phyloP scores from a whole-genome alignment of 2,797 vertebrate genomes.

The Clarias fuscus region DNA sequence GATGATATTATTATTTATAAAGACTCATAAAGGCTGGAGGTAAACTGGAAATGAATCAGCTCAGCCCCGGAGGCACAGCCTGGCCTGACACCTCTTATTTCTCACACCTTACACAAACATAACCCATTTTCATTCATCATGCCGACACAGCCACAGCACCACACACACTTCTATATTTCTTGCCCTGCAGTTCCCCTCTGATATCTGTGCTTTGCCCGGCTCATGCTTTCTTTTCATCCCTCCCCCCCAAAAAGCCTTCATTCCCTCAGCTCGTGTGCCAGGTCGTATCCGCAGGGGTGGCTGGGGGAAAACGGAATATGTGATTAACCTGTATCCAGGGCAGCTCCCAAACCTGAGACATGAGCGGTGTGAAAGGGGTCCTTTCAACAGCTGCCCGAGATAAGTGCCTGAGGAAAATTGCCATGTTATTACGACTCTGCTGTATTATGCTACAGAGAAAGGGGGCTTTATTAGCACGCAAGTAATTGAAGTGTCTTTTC shows the following conservation, averaged over 20 bases:
- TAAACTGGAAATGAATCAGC: slow-evolving; percentile 62
- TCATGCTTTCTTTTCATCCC: neutral
- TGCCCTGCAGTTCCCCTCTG: slow-evolving; percentile 36
- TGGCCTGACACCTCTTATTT: slow-evolving; percentile 58
- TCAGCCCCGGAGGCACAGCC: slow-evolving; percentile 41
- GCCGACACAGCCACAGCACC: slow-evolving; percentile 28
- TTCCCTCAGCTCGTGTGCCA: slow-evolving; percentile 1
- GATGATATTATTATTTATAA: slow-evolving; percentile 65
- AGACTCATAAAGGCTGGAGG: slow-evolving; percentile 58
- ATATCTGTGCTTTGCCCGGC: slow-evolving; percentile 24
- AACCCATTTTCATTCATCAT: slow-evolving; percentile 59
- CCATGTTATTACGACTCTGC: slow-evolving; percentile 54
- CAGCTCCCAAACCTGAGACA: slow-evolving; percentile 52
- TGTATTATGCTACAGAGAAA: slow-evolving; percentile 51
- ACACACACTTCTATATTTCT: slow-evolving; percentile 43
- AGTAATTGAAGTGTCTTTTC: slow-evolving; percentile 57
- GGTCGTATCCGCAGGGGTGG: slow-evolving; percentile 29
- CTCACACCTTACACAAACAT: slow-evolving; percentile 61
- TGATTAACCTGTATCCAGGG: slow-evolving; percentile 55
- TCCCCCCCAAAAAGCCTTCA: neutral
- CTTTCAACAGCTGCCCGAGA: slow-evolving; percentile 44
- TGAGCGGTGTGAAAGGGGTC: slow-evolving; percentile 47
- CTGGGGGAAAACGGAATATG: slow-evolving; percentile 50
- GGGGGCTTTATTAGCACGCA: slow-evolving; percentile 52
- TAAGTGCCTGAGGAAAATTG: slow-evolving; percentile 53